Evolutionary conservation across 2,888 invertebrate species (phyloP).

Genomic region (Abrostola triplasia): DNA sequence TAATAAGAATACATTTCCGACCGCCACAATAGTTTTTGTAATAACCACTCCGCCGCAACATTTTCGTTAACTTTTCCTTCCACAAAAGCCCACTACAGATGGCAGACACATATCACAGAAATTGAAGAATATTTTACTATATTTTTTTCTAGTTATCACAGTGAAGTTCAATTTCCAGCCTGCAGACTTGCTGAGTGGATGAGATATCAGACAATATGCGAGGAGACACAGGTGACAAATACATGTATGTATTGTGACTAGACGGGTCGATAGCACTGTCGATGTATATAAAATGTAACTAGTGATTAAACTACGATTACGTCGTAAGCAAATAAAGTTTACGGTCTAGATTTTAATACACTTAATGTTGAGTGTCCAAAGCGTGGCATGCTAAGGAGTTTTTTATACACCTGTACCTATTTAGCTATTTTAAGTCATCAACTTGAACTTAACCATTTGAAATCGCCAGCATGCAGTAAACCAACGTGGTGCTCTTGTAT

Average conservation of each 20-base stretch:
- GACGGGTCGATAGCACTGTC: slow-evolving; percentile 10
- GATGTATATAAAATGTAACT: slow-evolving; percentile 3
- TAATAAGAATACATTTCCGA: too few species aligned
- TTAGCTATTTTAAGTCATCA: too few species aligned
- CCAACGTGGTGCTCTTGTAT: too few species aligned
- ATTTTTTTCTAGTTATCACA: not conserved
- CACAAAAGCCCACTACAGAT: not conserved
- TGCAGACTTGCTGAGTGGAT: slow-evolving; percentile 7
- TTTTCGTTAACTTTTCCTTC: not conserved
- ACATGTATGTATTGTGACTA: slow-evolving; percentile 14
- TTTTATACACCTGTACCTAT: too few species aligned
- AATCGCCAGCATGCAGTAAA: too few species aligned
- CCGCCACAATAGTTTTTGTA: too few species aligned
- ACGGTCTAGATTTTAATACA: too few species aligned
- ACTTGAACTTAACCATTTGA: too few species aligned
- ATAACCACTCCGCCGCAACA: too few species aligned
- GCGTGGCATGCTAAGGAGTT: too few species aligned
- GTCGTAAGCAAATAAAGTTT: too few species aligned
- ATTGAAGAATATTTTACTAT: not conserved
- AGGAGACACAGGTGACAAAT: slow-evolving; percentile 31
- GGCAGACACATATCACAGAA: not conserved
- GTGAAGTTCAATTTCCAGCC: not conserved
- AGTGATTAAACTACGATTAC: not conserved
- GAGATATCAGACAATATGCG: slow-evolving; percentile 36
- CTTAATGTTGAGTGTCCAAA: too few species aligned